Evolutionary conservation across 1,140 invertebrate genomes (phyloP), one percentile per base, ranked within the genome.

Genomic region (Danaus melanippus): DNA sequence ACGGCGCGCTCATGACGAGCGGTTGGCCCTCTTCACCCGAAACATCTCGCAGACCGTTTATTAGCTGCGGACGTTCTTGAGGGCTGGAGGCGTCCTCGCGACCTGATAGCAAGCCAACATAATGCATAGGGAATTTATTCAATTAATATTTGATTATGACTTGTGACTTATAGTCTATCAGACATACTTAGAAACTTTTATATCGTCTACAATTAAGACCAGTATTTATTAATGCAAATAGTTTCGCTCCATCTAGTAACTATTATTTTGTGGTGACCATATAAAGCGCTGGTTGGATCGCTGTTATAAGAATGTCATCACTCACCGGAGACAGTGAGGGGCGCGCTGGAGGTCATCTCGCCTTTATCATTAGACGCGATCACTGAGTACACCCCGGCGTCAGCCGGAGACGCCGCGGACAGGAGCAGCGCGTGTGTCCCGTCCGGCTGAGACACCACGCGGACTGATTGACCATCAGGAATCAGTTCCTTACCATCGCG

Each of bases 1-100:
- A 93, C 1, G 93, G 90, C 12, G 91, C 92, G 52, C 90, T 89
- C 0, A 95, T 69, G 0, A 78, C 59, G 5, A 95, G 67, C 0
- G 90, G 89, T 72, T 92, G 88, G 2, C 95, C 95, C 81, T 97
- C 95, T 66, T 96, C 93, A 0, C 92, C 91, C 8, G 90, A 90
- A 0, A 91, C 82, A 78, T 97, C 94, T 42, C 92, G 88, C 1
- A 97, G 80, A 1, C 90, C 89, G 57, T 93, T 91, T 8, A 94
- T 84, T 74, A 97, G 95, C 46, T 89, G 86, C 0, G 96, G 95
- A 45, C 91, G 89, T 67, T 94, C 92, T 74, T 95, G 91, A 0
- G 92, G 90, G 3, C 81, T 74, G 1, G 90, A 89, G 42, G 90
- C 88, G 59, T 90, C 89, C 0, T 86, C 86, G 62, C 90, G 92